Percentiles rank a stretch among this genome's conserved stretches.
These are phyloP conservation scores for Pterocles gutturalis DNA, from an alignment of 2,113 vertebrate species.

Conservation along the genomic window DNA sequence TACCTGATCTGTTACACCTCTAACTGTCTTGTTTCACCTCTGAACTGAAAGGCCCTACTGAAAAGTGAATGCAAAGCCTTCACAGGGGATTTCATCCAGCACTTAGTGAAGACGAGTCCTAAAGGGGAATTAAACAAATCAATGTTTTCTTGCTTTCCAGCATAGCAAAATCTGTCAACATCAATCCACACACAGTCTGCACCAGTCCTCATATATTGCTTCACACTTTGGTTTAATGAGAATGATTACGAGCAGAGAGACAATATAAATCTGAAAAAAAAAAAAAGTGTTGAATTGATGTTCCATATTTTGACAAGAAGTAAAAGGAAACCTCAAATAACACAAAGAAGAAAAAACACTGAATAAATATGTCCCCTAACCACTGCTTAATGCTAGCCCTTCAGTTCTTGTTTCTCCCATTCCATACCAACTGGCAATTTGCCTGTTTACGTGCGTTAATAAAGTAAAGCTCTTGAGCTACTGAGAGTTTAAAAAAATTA, in stretches of 20 bases:
- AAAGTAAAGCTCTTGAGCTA: neutral
- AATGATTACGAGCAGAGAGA: neutral
- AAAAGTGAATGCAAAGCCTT: neutral
- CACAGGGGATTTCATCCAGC: neutral
- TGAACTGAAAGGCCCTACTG: neutral
- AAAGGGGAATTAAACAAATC: neutral
- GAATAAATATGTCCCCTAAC: neutral
- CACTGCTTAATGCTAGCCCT: neutral
- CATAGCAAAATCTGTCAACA: neutral
- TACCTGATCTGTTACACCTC: fast-evolving
- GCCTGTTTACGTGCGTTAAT: neutral
- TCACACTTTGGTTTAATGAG: neutral
- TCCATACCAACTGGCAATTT: neutral
- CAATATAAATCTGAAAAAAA: neutral
- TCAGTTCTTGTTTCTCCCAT: neutral
- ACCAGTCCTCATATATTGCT: neutral
- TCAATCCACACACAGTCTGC: neutral
- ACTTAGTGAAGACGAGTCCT: fast-evolving
- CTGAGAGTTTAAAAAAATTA: neutral
- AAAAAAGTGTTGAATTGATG: neutral
- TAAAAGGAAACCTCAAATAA: neutral
- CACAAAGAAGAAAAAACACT: neutral
- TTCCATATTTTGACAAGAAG: neutral
- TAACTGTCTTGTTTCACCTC: neutral
- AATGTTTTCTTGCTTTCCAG: neutral